A percentile compares a stretch with the other conserved stretches of the same genome.
Conservation (phyloP, 1,140 invertebrate genomes). For the Papilio machaon region DNA sequence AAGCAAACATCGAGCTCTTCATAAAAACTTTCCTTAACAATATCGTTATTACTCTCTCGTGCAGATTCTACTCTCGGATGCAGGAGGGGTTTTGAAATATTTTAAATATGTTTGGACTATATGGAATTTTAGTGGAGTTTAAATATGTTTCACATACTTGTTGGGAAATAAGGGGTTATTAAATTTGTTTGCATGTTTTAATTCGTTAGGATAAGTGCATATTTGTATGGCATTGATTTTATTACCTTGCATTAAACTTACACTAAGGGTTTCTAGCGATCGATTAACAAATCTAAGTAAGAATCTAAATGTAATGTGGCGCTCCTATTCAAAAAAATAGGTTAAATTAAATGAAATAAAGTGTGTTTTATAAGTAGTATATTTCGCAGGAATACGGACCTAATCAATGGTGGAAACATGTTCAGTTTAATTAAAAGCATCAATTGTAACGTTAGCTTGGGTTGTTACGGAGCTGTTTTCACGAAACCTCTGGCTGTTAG, state of each 20-base stretch:
- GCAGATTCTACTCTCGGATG: conserved; percentile 5
- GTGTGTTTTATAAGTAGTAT: background rate
- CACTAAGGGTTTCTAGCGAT: too few relatives aligned
- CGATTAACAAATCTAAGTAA: too few relatives aligned
- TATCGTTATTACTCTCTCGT: conserved; percentile 22
- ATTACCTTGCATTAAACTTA: too few relatives aligned
- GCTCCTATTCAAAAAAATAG: background rate
- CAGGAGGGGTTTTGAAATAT: conserved; percentile 14
- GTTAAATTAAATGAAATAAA: background rate
- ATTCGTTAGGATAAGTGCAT: background rate
- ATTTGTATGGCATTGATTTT: too few relatives aligned
- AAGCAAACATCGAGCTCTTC: conserved; percentile 25
- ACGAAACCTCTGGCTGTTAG: conserved; percentile 16
- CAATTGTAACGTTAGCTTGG: conserved; percentile 10
- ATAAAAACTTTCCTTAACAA: conserved; percentile 23
- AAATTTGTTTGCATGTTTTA: background rate
- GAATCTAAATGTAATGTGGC: too few relatives aligned
- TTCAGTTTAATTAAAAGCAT: conserved; percentile 25
- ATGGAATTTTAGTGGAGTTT: background rate
- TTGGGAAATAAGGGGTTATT: background rate
- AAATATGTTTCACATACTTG: background rate
- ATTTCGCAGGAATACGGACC: background rate
- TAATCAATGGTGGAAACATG: background rate
- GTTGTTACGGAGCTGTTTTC: conserved; percentile 4
- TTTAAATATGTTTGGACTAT: background rate